phyloP scores from a whole-genome alignment of 2,888 invertebrate genomes.

The Oxystoma pomonae region DNA sequence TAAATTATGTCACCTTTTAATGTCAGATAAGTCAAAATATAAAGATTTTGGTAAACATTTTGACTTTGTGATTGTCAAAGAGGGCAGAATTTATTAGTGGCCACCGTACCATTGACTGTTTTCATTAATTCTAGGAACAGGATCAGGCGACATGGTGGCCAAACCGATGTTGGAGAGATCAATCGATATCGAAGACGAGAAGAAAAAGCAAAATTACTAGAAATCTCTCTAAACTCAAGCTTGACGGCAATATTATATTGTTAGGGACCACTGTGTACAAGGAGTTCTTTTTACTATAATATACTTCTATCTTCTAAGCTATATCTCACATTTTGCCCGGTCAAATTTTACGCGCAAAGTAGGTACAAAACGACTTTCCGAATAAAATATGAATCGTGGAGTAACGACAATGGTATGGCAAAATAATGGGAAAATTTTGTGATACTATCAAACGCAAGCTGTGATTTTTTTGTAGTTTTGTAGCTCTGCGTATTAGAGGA shows the following conservation, averaged over 20 bases:
- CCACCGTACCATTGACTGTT: no score
- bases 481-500: constrained; percentile 28
- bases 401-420: constrained; percentile 44
- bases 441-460: constrained; percentile 47
- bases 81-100: no score
- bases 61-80: no score
- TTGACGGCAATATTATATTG: background rate
- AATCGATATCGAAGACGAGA: constrained; percentile 71
- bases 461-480: constrained; percentile 35
- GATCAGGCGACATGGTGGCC: constrained; percentile 31
- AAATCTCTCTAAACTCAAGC: background rate
- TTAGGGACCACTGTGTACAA: background rate
- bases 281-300: background rate
- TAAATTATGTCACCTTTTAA: no score
- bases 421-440: constrained; percentile 50
- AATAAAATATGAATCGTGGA: background rate
- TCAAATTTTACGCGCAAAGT: background rate
- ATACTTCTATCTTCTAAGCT: background rate
- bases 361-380: background rate
- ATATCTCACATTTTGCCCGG: background rate
- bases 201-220: background rate
- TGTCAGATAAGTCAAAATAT: no score
- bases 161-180: constrained; percentile 57
- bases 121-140: no score
- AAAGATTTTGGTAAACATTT: no score